Conservation (phyloP, 1,140 invertebrate genomes). For the Sarcophaga bullata region DNA sequence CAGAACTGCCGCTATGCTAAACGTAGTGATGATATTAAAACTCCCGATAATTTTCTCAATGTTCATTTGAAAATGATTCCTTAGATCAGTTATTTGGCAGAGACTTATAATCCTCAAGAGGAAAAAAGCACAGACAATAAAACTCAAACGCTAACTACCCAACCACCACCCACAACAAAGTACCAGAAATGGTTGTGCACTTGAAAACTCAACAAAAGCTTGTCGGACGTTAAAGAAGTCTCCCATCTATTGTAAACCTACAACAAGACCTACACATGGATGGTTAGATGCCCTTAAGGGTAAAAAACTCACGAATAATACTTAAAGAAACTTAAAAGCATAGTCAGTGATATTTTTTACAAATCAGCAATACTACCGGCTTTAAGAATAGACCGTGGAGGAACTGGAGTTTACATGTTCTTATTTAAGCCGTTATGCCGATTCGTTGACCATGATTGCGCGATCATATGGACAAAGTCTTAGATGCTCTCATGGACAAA, state of each 20-base stretch:
- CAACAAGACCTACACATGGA: slow-evolving; percentile 45
- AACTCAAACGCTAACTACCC: too few species aligned
- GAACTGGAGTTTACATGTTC: slow-evolving; percentile 58
- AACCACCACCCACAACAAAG: neutral
- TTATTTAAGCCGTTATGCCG: slow-evolving; percentile 58
- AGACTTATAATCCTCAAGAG: too few species aligned
- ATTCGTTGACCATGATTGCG: slow-evolving; percentile 59
- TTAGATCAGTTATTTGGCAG: slow-evolving; percentile 58
- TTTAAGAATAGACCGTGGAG: slow-evolving; percentile 54
- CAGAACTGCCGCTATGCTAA: slow-evolving; percentile 18
- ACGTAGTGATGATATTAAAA: neutral
- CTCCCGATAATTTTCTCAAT: slow-evolving; percentile 49
- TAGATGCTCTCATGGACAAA: slow-evolving; percentile 54
- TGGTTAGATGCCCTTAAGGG: slow-evolving; percentile 50
- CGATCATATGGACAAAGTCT: slow-evolving; percentile 58
- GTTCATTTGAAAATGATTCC: slow-evolving; percentile 55
- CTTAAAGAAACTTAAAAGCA: slow-evolving; percentile 49
- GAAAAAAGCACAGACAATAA: too few species aligned
- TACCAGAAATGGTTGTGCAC: slow-evolving; percentile 54
- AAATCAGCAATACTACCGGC: slow-evolving; percentile 52
- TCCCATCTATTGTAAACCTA: slow-evolving; percentile 49
- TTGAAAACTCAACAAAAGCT: slow-evolving; percentile 52
- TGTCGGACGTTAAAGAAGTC: too few species aligned
- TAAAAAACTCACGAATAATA: slow-evolving; percentile 51
- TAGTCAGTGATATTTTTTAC: slow-evolving; percentile 54